These are phyloP conservation scores for Syndactyla subalaris DNA, from an alignment of 2,797 vertebrate species.

Conservation along the genomic window DNA sequence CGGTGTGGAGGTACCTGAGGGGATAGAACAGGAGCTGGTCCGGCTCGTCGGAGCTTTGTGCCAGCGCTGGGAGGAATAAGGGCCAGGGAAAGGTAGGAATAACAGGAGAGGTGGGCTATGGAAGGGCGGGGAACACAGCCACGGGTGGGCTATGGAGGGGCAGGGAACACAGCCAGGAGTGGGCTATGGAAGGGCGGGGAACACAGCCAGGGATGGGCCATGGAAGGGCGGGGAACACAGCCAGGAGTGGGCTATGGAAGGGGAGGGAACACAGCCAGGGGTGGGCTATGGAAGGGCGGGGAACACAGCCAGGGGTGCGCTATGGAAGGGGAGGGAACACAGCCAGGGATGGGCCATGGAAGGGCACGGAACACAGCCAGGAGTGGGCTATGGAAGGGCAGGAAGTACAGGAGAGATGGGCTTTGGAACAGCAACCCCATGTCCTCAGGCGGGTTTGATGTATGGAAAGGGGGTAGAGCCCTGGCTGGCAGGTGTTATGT, in stretches of 20 bases:
- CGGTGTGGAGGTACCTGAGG: rapidly evolving
- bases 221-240: no score
- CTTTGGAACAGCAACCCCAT: background rate
- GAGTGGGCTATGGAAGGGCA: no score
- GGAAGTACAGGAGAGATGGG: background rate
- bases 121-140: no score
- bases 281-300: background rate
- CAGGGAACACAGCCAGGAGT: no score
- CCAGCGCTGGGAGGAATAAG: background rate
- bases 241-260: no score
- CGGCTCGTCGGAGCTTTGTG: rapidly evolving
- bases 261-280: background rate
- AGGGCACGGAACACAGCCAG: no score
- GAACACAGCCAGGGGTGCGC: background rate
- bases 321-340: background rate
- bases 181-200: background rate
- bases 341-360: no score
- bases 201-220: no score
- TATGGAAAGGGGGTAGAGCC: background rate
- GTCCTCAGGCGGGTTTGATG: rapidly evolving
- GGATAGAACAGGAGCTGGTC: no score
- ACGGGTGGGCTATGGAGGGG: no score
- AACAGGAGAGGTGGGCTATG: no score
- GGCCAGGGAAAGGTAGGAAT: background rate
- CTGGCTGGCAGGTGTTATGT: rapidly evolving